Evolutionary conservation across 1,140 invertebrate species (phyloP).

Genomic region (Lucilia sericata): DNA sequence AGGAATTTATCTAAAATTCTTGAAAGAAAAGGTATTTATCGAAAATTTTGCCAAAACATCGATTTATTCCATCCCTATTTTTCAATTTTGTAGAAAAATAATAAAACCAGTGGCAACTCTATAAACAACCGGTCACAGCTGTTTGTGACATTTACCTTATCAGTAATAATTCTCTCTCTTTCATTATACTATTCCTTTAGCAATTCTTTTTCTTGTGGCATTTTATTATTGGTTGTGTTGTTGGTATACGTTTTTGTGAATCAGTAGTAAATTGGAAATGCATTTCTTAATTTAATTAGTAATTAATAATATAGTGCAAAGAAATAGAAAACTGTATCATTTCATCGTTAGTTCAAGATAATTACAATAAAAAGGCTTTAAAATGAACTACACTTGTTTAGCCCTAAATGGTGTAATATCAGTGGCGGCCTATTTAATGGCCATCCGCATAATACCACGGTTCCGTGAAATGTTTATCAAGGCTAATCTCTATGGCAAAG

Average conservation of each 20-base stretch:
- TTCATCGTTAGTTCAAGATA: not conserved
- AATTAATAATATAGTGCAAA: not conserved
- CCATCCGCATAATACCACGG: slow-evolving; percentile 83
- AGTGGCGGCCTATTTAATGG: slow-evolving; percentile 77
- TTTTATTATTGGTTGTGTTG: slow-evolving; percentile 11
- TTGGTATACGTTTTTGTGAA: not conserved
- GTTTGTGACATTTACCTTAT: not conserved
- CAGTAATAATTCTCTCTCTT: not conserved
- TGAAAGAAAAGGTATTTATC: no score
- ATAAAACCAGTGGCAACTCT: not conserved
- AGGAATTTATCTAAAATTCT: no score
- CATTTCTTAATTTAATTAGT: slow-evolving; percentile 18
- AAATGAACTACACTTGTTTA: slow-evolving; percentile 68
- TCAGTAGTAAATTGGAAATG: not conserved
- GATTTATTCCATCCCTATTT: no score
- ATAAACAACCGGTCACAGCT: not conserved
- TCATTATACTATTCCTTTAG: not conserved
- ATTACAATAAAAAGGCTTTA: not conserved
- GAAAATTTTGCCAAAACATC: no score
- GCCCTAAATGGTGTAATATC: slow-evolving; percentile 78
- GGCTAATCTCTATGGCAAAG: slow-evolving; percentile 89
- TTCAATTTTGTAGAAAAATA: no score
- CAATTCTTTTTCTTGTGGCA: not conserved
- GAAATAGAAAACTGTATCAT: not conserved
- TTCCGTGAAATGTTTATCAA: slow-evolving; percentile 88